Base-by-base conservation (phyloP, 2,888 invertebrate genomes). In the Pristionchus mayeri region DNA sequence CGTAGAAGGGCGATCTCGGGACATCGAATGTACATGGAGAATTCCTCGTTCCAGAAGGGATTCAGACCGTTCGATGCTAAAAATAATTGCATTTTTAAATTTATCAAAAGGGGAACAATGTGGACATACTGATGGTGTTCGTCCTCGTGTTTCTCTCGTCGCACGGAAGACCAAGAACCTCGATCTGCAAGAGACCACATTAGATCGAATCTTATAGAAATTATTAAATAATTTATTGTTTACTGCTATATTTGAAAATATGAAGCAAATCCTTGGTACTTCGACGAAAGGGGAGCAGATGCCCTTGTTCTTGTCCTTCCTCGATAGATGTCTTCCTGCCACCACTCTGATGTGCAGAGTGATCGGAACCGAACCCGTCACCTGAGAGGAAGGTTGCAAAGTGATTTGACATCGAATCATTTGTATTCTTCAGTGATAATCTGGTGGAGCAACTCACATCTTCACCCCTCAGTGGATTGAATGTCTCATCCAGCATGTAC, bases 41-140 rank as follows among this genome's bases (percentile, higher is more conserved):
- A 96, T 16, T 95, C 94, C 92, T 97, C 97, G 92, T 96, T 96
- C 97, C 98, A 98, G 85, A 96, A 94, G 0, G 98, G 98, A 94
- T 97, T 97, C 87, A 97, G 95, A 2, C 98, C 98, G 93, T 98
- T 98, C 93, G 98, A 98, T 89, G 95, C 96, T 96, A 67, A 86
- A 83, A 9, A 71, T 44, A 75, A 54, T 54, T 21, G 34, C 52
- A 37, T 60, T 80, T 24, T 50, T 67, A 52, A 67, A 76, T n/a
- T n/a, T n/a, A n/a, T n/a, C n/a, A n/a, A n/a, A n/a, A n/a, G n/a
- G n/a, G n/a, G n/a, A n/a, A n/a, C n/a, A 30, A 85, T 21, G 30
- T 37, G 48, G 80, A 94, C 95, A 95, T 93, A 96, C 96, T 94
- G 92, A 96, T 95, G 71, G 96, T 96, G 93, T 96, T 96, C 0